A percentile compares a stretch with the other conserved stretches of the same genome.
These are phyloP conservation scores for Enteromius mattozi DNA, from an alignment of 2,797 vertebrate species.

Conservation along the genomic window DNA sequence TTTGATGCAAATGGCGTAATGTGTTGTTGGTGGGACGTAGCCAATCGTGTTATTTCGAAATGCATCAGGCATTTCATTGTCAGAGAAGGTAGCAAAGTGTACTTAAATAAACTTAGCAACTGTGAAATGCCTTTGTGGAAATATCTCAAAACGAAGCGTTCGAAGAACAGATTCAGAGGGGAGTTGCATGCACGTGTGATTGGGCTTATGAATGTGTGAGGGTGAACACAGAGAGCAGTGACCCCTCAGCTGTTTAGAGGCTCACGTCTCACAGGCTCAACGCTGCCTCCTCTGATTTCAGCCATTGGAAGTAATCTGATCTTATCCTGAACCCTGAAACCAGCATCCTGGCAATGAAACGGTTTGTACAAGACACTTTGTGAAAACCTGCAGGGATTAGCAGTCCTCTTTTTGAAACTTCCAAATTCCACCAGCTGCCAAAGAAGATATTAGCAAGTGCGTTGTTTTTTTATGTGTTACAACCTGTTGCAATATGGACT, in stretches of 20 bases:
- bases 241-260: slow-evolving; percentile 79
- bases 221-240: slow-evolving; percentile 64
- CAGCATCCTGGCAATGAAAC: slow-evolving; percentile 68
- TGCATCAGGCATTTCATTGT: slow-evolving; percentile 4
- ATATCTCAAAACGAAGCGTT: slow-evolving; percentile 11
- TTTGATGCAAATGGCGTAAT: background rate
- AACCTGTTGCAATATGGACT: slow-evolving; percentile 5
- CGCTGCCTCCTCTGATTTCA: slow-evolving; percentile 76
- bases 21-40: background rate
- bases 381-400: slow-evolving; percentile 63
- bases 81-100: slow-evolving; percentile 15
- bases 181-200: slow-evolving; percentile 55
- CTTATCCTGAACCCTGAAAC: slow-evolving; percentile 64
- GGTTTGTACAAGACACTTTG: slow-evolving; percentile 63
- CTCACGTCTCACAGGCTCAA: slow-evolving; percentile 68
- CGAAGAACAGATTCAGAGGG: slow-evolving; percentile 22
- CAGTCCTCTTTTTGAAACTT: slow-evolving; percentile 58
- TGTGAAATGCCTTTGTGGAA: slow-evolving; percentile 21
- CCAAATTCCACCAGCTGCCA: slow-evolving; percentile 42
- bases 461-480: slow-evolving; percentile 34
- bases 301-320: slow-evolving; percentile 80
- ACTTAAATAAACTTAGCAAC: background rate
- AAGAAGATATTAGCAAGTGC: slow-evolving; percentile 53
- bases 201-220: slow-evolving; percentile 64
- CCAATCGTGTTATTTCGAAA: background rate